Conservation (phyloP, 2,888 invertebrate genomes). For the Drosophila phalerata region DNA sequence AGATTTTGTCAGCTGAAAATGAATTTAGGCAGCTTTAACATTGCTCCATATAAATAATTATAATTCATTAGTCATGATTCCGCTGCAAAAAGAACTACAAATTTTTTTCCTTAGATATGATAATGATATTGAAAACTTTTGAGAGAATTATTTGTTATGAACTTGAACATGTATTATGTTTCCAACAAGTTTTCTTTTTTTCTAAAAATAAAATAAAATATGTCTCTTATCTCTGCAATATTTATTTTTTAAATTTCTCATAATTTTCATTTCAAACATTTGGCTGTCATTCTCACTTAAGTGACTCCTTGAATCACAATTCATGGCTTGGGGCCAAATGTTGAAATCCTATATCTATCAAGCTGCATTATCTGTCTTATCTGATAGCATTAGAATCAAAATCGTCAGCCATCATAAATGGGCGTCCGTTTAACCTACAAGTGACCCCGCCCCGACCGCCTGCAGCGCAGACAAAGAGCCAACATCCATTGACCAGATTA, state of each 20-base stretch:
- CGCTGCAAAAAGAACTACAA: background rate
- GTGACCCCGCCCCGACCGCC: conserved; percentile 50
- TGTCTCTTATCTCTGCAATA: background rate
- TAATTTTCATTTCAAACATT: background rate
- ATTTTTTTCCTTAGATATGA: background rate
- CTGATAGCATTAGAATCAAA: conserved; percentile 48
- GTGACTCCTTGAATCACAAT: conserved; percentile 6
- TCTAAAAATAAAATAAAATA: background rate
- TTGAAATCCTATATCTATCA: conserved; percentile 20
- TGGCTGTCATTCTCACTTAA: background rate
- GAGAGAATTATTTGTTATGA: background rate
- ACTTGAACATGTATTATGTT: no score
- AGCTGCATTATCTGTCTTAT: conserved; percentile 29
- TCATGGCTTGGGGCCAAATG: background rate
- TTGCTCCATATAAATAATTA: background rate
- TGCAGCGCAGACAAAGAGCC: conserved; percentile 50
- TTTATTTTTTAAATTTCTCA: background rate
- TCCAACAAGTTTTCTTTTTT: background rate
- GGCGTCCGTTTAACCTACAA: conserved; percentile 69
- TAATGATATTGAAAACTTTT: background rate
- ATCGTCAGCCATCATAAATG: conserved; percentile 56
- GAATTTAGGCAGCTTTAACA: background rate
- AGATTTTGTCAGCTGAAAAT: conserved; percentile 21
- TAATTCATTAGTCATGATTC: no score
- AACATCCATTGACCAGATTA: conserved; percentile 61